These are phyloP conservation scores for Saguinus imperator DNA, from an alignment of 2,113 vertebrate genomes.

Conservation along the genomic window DNA sequence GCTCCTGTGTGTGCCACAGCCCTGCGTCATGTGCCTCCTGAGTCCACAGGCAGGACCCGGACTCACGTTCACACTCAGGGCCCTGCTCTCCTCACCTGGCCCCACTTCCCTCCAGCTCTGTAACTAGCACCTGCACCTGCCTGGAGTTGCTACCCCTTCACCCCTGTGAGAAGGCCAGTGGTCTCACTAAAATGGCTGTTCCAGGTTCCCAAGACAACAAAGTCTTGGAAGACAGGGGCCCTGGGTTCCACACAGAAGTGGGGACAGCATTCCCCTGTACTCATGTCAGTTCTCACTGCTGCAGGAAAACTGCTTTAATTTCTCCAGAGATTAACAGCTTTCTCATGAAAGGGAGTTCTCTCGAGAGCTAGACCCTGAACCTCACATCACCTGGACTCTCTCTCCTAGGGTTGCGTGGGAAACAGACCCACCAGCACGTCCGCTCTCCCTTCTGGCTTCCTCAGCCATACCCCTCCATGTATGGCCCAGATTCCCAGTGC, in stretches of 20 bases:
- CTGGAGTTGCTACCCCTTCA: not conserved
- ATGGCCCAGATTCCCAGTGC: not conserved
- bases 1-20: not conserved
- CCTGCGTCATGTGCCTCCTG: not conserved
- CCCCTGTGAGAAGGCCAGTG: no score
- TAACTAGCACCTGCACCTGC: fast-evolving
- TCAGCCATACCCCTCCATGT: not conserved
- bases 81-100: not conserved
- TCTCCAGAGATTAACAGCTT: not conserved
- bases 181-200: not conserved
- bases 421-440: not conserved
- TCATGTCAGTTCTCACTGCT: not conserved
- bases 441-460: not conserved
- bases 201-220: not conserved
- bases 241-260: not conserved
- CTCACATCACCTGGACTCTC: fast-evolving
- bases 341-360: no score
- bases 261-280: not conserved
- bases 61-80: fast-evolving
- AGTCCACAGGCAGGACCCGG: fast-evolving
- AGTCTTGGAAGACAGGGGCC: not conserved
- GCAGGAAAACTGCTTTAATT: not conserved
- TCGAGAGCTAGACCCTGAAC: not conserved
- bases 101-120: not conserved
- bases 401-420: not conserved